Conservation (phyloP, 2,888 invertebrate species). For the Ganaspis brasiliensis region DNA sequence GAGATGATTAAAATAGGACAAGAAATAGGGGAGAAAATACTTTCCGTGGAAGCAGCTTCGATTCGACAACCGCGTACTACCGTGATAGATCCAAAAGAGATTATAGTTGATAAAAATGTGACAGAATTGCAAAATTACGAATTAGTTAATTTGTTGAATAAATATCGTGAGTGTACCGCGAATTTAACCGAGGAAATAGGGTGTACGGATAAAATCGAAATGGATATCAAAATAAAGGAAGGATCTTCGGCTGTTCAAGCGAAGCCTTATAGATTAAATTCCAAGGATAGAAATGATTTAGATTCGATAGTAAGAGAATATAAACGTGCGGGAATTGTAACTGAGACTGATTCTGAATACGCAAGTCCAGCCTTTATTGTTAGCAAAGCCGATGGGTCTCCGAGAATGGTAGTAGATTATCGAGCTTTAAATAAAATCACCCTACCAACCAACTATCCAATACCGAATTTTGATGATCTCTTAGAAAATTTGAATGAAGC, state of each 20-base stretch:
- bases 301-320: conserved; percentile 47
- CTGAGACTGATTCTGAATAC: too few relatives aligned
- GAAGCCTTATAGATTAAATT: conserved; percentile 52
- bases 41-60: not conserved
- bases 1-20: too few relatives aligned
- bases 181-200: conserved; percentile 30
- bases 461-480: conserved; percentile 48
- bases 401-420: conserved; percentile 65
- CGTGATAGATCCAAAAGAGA: not conserved
- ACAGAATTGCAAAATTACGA: not conserved
- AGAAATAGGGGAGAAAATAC: too few relatives aligned
- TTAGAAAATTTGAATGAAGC: conserved; percentile 43
- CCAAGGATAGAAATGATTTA: conserved; percentile 44
- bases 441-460: not conserved
- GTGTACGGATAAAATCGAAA: conserved; percentile 18
- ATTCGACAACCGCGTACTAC: not conserved
- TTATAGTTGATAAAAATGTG: not conserved
- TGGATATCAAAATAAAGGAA: conserved; percentile 51
- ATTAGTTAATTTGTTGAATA: conserved; percentile 38
- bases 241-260: conserved; percentile 19
- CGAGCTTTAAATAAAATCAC: conserved; percentile 69
- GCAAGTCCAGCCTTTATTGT: conserved; percentile 55
- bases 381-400: conserved; percentile 49
- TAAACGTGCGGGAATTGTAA: too few relatives aligned
- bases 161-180: conserved; percentile 25